Percentiles rank a stretch among this genome's conserved stretches.
phyloP scores from a whole-genome alignment of 2,888 invertebrate species.

The Pelosia muscerda region DNA sequence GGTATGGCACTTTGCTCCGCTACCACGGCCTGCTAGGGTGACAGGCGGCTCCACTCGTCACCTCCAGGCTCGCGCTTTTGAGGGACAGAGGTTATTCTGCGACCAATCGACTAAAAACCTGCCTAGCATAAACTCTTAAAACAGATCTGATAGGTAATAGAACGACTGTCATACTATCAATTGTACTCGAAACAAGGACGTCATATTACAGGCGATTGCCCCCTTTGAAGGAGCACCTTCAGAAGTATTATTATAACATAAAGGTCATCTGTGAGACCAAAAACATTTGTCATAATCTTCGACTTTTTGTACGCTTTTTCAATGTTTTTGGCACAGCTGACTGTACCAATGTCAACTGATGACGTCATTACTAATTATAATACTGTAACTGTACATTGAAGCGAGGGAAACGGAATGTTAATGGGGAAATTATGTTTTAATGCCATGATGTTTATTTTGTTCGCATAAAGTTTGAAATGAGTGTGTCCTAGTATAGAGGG shows the following conservation, averaged over 20 bases:
- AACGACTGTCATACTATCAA: too few species aligned
- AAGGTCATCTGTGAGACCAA: neutral
- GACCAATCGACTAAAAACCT: too few species aligned
- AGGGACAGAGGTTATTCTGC: too few species aligned
- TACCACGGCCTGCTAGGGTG: too few species aligned
- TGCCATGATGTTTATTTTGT: neutral
- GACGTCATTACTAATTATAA: conserved; percentile 7
- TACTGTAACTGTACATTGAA: conserved; percentile 1
- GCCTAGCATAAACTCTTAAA: too few species aligned
- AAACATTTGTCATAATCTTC: neutral
- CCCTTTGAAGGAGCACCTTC: neutral
- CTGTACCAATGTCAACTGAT: conserved; percentile 5
- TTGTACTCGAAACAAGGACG: neutral
- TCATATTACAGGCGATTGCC: neutral
- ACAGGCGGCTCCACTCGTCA: too few species aligned
- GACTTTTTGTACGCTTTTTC: neutral
- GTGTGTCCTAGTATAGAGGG: neutral
- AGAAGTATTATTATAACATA: neutral
- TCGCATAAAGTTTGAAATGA: neutral
- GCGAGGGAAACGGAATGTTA: neutral
- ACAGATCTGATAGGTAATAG: too few species aligned
- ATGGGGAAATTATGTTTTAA: neutral
- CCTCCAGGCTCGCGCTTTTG: too few species aligned
- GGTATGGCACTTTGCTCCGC: too few species aligned
- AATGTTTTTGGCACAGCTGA: conserved; percentile 13